Conservation (phyloP, 2,888 invertebrate species). For the Schizaphis graminum region DNA sequence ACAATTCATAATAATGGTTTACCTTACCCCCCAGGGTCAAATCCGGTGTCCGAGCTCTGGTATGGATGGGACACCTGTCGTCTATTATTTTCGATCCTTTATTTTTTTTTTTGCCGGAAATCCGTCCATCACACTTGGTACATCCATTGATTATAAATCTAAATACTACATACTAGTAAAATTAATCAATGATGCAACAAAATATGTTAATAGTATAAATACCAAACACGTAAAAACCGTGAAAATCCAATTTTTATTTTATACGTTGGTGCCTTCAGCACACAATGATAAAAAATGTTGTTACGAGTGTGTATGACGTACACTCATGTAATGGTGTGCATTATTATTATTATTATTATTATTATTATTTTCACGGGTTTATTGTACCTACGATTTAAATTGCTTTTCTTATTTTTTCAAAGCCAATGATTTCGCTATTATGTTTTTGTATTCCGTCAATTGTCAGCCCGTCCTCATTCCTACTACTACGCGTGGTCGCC, state of each 20-base stretch:
- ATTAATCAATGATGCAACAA: neutral
- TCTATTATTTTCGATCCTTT: neutral
- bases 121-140: neutral
- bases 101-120: neutral
- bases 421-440: slow-evolving; percentile 58
- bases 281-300: slow-evolving; percentile 13
- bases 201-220: neutral
- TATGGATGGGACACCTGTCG: neutral
- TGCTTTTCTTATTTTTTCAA: slow-evolving; percentile 41
- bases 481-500: neutral
- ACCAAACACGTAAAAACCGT: slow-evolving; percentile 29
- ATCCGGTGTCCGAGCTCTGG: neutral
- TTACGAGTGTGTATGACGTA: slow-evolving; percentile 8
- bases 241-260: slow-evolving; percentile 37
- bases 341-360: slow-evolving; percentile 41
- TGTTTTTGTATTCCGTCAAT: slow-evolving; percentile 29
- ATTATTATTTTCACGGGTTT: slow-evolving; percentile 54
- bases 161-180: neutral
- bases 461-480: slow-evolving; percentile 14
- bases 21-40: neutral
- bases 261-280: neutral
- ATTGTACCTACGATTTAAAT: slow-evolving; percentile 56
- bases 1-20: neutral
- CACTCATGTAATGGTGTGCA: neutral
- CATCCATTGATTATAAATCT: neutral